Conservation (phyloP, 2,888 invertebrate species). For the Chalcosyrphus nemorum region DNA sequence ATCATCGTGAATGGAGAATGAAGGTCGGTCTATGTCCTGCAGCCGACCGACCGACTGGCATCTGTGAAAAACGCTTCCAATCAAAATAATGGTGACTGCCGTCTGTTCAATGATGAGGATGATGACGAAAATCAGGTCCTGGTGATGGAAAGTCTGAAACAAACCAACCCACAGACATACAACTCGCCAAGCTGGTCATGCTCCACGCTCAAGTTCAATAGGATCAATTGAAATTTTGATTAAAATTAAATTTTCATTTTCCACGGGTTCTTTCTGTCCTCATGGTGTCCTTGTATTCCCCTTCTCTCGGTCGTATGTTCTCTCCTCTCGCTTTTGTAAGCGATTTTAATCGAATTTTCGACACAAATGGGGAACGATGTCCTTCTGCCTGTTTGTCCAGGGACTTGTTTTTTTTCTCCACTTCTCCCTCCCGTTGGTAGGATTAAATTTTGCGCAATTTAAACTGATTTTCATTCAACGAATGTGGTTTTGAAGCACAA, state of each 20-base stretch:
- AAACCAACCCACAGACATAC: slow-evolving; percentile 27
- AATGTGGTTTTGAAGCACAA: slow-evolving; percentile 26
- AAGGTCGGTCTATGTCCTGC: slow-evolving; percentile 39
- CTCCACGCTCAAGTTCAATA: slow-evolving; percentile 65
- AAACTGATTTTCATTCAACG: slow-evolving; percentile 41
- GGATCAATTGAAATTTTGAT: slow-evolving; percentile 73
- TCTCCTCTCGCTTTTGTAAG: slow-evolving; percentile 53
- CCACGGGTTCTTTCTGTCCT: slow-evolving; percentile 57
- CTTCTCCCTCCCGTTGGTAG: not conserved
- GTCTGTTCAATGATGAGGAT: slow-evolving; percentile 8
- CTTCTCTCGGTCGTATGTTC: slow-evolving; percentile 8
- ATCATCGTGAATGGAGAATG: slow-evolving; percentile 9
- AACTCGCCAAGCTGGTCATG: slow-evolving; percentile 23
- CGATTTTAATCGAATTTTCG: slow-evolving; percentile 72
- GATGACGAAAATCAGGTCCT: slow-evolving; percentile 37
- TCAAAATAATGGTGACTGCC: slow-evolving; percentile 12
- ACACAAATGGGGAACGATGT: slow-evolving; percentile 65
- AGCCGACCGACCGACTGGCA: not conserved
- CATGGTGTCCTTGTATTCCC: not conserved
- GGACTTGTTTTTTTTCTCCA: not conserved
- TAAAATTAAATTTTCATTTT: slow-evolving; percentile 73
- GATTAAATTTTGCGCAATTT: slow-evolving; percentile 62
- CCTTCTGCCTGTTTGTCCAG: slow-evolving; percentile 58
- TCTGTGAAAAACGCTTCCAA: slow-evolving; percentile 17
- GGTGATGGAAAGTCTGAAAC: slow-evolving; percentile 60